phyloP scores from a whole-genome alignment of 2,113 vertebrate species.

The Callospermophilus lateralis region DNA sequence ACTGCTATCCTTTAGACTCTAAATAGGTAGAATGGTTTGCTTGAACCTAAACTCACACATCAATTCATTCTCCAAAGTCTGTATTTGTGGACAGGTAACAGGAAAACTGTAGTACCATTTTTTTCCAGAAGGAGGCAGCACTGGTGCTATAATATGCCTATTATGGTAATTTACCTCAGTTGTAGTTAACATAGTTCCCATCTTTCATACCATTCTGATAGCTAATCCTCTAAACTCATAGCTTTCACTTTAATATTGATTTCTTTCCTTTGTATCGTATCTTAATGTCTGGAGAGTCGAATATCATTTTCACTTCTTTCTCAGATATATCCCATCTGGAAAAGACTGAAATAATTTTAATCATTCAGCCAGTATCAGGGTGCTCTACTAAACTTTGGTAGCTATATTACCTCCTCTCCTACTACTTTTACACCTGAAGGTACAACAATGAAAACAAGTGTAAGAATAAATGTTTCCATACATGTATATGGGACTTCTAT shows the following conservation, averaged over 20 bases:
- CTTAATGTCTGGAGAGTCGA: neutral
- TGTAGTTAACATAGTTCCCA: constrained; percentile 15
- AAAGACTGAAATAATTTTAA: neutral
- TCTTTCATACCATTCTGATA: neutral
- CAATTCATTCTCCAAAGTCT: neutral
- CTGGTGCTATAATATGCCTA: neutral
- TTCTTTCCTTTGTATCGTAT: neutral
- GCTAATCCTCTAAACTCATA: neutral
- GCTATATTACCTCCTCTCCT: neutral
- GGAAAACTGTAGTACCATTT: constrained; percentile 16
- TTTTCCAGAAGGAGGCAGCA: neutral
- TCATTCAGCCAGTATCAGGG: neutral
- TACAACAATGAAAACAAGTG: constrained; percentile 2
- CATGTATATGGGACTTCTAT: neutral
- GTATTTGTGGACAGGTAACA: neutral
- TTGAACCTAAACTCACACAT: neutral
- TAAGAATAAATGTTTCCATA: constrained; percentile 27
- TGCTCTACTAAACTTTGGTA: neutral
- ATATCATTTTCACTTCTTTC: constrained; percentile 43
- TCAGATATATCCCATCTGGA: neutral
- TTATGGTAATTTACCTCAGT: neutral
- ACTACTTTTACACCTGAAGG: neutral
- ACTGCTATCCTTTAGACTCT: constrained; percentile 33
- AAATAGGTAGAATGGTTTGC: neutral
- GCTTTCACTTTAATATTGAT: neutral